Conservation (phyloP, 2,797 vertebrate genomes). For the Garrulus glandarius region DNA sequence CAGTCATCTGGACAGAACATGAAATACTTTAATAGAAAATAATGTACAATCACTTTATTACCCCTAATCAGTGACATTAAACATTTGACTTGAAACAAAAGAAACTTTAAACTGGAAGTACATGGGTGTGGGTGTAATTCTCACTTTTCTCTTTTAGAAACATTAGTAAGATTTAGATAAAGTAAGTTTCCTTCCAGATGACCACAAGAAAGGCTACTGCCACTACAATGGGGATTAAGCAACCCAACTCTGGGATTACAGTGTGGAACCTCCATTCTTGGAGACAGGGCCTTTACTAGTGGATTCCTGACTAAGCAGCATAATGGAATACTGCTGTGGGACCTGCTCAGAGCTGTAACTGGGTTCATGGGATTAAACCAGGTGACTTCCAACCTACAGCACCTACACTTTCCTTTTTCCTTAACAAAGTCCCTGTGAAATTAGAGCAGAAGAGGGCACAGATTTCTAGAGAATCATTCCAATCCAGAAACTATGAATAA, state of each 20-base stretch:
- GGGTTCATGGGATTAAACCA: not conserved
- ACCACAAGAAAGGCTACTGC: not conserved
- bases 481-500: not conserved
- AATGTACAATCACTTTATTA: not conserved
- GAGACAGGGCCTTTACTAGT: not conserved
- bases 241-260: not conserved
- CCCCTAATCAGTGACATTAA: not conserved
- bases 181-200: not conserved
- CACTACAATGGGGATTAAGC: not conserved
- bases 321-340: rapidly evolving
- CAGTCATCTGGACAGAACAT: not conserved
- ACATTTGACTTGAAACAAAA: not conserved
- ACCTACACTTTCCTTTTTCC: not conserved
- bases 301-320: not conserved
- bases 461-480: not conserved
- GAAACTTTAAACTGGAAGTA: not conserved
- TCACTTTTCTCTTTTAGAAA: not conserved
- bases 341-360: not conserved
- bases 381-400: not conserved
- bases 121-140: rapidly evolving
- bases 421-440: not conserved
- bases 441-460: not conserved
- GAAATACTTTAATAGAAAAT: not conserved
- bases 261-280: not conserved
- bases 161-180: not conserved